Conservation (phyloP, 2,888 invertebrate species). For the Conus canariensis region DNA sequence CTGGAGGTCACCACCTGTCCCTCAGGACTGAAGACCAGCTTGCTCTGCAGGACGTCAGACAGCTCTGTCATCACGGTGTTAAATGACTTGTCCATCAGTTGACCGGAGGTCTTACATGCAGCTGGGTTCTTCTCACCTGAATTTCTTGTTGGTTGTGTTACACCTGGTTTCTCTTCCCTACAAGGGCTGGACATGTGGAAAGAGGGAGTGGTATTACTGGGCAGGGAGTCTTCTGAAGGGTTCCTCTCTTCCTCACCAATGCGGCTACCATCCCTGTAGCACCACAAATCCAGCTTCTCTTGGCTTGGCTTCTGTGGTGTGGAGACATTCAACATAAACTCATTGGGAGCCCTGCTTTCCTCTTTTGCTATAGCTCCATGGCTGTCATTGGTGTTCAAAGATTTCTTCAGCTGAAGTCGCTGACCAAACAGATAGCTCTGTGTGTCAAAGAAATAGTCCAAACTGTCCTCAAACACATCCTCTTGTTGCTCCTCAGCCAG, state of each 20-base stretch:
- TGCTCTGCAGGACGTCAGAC: conserved; percentile 43
- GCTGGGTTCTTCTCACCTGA: background rate
- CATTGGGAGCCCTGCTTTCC: background rate
- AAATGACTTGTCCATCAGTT: conserved; percentile 40
- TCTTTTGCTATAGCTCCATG: background rate
- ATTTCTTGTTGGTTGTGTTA: background rate
- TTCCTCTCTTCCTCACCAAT: conserved; percentile 6
- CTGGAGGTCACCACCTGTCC: conserved; percentile 7
- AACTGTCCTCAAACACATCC: conserved; percentile 36
- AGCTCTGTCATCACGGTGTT: conserved; percentile 44
- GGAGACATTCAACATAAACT: background rate
- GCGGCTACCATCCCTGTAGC: background rate
- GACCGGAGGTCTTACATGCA: background rate
- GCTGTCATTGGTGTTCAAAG: background rate
- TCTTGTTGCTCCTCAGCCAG: background rate
- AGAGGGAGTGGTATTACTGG: background rate
- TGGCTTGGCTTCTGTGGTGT: background rate
- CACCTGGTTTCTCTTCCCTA: background rate
- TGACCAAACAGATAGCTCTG: conserved; percentile 31
- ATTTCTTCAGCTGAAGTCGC: conserved; percentile 24
- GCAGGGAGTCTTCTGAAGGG: conserved; percentile 6
- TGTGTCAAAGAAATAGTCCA: conserved; percentile 28
- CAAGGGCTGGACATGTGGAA: background rate
- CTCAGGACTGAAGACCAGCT: conserved; percentile 45
- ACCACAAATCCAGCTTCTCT: background rate